A percentile compares a stretch with the other conserved stretches of the same genome.
Conservation (phyloP, 2,797 vertebrate species). For the Siniperca undulata region DNA sequence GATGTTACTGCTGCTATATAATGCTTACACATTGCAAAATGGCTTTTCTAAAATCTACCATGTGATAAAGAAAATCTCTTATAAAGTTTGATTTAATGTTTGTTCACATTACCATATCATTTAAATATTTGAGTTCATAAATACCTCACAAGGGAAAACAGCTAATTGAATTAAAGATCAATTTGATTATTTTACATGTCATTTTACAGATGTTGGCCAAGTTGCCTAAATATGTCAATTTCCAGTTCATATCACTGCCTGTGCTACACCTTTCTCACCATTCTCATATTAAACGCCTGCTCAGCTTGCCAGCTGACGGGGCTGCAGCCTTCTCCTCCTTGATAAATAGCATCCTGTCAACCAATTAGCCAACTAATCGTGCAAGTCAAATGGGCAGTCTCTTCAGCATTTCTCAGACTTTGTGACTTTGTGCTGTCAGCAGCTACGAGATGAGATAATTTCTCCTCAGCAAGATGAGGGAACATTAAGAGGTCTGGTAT, state of each 20-base stretch:
- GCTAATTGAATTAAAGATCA: background rate
- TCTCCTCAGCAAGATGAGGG: background rate
- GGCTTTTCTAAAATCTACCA: background rate
- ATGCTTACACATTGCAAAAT: background rate
- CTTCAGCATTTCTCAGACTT: conserved; percentile 26
- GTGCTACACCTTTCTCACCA: background rate
- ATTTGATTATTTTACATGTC: background rate
- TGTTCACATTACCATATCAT: background rate
- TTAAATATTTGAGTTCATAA: background rate
- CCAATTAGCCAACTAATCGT: conserved; percentile 43
- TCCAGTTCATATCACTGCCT: background rate
- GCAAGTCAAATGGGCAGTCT: conserved; percentile 25
- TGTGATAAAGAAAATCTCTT: background rate
- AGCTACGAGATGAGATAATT: conserved; percentile 11
- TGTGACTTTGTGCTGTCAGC: conserved; percentile 34
- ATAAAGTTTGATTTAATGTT: background rate
- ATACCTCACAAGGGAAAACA: too few species aligned
- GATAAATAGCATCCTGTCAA: conserved; percentile 44
- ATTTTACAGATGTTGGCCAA: background rate
- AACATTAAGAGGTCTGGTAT: background rate
- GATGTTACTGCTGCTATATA: background rate
- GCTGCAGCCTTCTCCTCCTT: conserved; percentile 11
- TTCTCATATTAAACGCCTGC: background rate
- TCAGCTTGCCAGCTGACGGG: conserved; percentile 1
- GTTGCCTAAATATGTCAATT: background rate